A percentile compares a stretch with the other conserved stretches of the same genome.
Conservation (phyloP, 2,113 vertebrate genomes). For the Pelusios castaneus region DNA sequence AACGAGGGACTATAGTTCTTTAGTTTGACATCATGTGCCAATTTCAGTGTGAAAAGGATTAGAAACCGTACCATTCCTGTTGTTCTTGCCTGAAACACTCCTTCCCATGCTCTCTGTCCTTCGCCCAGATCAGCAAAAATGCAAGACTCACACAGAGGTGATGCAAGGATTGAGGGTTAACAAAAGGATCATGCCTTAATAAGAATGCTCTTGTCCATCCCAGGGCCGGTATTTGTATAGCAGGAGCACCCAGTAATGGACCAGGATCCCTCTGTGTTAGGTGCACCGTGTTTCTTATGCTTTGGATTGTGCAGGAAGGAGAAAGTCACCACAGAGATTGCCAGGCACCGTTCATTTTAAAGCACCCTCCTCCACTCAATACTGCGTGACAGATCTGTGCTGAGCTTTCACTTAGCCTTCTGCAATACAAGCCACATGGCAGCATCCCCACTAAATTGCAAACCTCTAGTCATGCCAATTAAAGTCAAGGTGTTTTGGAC, state of each 20-base stretch:
- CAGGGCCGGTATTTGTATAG: not conserved
- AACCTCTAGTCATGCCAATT: not conserved
- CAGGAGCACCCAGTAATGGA: no score
- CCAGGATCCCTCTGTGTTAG: not conserved
- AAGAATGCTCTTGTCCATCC: not conserved
- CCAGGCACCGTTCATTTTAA: not conserved
- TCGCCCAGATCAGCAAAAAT: not conserved
- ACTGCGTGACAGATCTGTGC: no score
- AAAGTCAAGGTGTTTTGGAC: not conserved
- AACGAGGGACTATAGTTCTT: not conserved
- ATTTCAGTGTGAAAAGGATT: not conserved
- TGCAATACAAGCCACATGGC: not conserved
- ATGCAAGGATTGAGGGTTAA: no score
- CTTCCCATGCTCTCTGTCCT: not conserved
- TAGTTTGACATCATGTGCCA: not conserved
- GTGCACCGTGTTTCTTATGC: not conserved
- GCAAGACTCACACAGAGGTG: not conserved
- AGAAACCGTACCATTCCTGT: not conserved
- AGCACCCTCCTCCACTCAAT: not conserved
- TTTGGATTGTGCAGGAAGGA: not conserved
- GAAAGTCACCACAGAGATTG: not conserved
- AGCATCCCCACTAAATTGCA: not conserved
- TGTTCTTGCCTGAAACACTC: not conserved
- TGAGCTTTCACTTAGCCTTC: not conserved
- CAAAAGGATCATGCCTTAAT: not conserved